A percentile compares a stretch with the other conserved stretches of the same genome.
These are phyloP conservation scores for Centropus unirufus DNA, from an alignment of 2,113 vertebrate genomes.

Conservation along the genomic window DNA sequence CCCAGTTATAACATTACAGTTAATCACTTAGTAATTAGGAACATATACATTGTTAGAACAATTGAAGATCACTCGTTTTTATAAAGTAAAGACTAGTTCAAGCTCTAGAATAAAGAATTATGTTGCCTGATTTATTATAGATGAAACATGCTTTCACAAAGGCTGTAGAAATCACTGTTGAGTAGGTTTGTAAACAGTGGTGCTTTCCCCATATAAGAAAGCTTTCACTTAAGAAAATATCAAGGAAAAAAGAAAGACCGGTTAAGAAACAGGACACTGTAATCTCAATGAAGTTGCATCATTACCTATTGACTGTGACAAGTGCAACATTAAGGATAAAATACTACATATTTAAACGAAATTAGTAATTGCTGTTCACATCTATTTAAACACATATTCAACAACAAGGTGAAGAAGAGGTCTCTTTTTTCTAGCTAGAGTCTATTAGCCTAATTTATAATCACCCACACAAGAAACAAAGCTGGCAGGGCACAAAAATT, in stretches of 20 bases:
- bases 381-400: constrained; percentile 23
- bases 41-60: not conserved
- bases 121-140: not conserved
- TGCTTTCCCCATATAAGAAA: not conserved
- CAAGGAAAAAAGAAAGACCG: not conserved
- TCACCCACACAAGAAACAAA: constrained; percentile 42
- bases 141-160: not conserved
- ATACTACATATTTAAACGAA: constrained; percentile 17
- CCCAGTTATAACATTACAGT: not conserved
- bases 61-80: not conserved
- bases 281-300: not conserved
- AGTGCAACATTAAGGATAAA: not conserved
- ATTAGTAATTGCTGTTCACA: not conserved
- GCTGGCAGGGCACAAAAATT: constrained; percentile 23
- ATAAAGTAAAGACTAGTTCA: not conserved
- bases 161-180: not conserved
- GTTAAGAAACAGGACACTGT: not conserved
- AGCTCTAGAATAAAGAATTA: not conserved
- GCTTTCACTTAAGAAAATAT: not conserved
- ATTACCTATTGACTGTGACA: constrained; percentile 9
- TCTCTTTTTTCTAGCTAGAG: not conserved
- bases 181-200: not conserved
- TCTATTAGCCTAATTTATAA: constrained; percentile 58
- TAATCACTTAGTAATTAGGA: not conserved
- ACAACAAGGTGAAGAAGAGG: constrained; percentile 19